Conservation (phyloP, 2,888 invertebrate species). For the Mimachlamys varia region DNA sequence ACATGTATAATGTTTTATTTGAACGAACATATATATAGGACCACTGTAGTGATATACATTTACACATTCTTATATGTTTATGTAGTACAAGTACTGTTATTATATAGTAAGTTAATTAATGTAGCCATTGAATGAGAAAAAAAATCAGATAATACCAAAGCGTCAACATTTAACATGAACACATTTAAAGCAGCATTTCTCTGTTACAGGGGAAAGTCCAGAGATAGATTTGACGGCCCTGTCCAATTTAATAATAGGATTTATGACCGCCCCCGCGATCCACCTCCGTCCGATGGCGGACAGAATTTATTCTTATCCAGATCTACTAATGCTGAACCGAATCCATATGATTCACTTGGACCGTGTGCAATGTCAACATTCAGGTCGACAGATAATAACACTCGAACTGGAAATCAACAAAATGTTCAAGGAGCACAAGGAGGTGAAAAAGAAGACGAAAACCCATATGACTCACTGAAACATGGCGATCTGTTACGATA, state of each 20-base stretch:
- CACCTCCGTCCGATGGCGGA: neutral
- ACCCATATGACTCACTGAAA: neutral
- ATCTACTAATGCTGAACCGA: neutral
- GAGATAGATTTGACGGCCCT: neutral
- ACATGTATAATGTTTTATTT: too few species aligned
- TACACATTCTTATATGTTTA: too few species aligned
- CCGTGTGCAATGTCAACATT: slow-evolving; percentile 1
- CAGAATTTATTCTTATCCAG: neutral
- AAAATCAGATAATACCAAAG: too few species aligned
- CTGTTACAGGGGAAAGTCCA: neutral
- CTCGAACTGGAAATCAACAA: neutral
- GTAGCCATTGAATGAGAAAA: too few species aligned
- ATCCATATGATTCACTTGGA: neutral
- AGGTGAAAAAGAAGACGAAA: neutral
- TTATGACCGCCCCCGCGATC: neutral
- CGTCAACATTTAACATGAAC: too few species aligned
- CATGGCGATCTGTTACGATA: neutral
- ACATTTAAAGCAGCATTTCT: neutral
- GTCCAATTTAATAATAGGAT: neutral
- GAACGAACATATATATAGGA: too few species aligned
- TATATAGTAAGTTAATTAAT: too few species aligned
- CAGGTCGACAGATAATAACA: neutral
- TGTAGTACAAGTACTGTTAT: too few species aligned
- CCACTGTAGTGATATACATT: too few species aligned
- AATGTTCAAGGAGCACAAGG: neutral